phyloP scores from a whole-genome alignment of 2,797 vertebrate genomes.

The Triplophysa yarkandensis region DNA sequence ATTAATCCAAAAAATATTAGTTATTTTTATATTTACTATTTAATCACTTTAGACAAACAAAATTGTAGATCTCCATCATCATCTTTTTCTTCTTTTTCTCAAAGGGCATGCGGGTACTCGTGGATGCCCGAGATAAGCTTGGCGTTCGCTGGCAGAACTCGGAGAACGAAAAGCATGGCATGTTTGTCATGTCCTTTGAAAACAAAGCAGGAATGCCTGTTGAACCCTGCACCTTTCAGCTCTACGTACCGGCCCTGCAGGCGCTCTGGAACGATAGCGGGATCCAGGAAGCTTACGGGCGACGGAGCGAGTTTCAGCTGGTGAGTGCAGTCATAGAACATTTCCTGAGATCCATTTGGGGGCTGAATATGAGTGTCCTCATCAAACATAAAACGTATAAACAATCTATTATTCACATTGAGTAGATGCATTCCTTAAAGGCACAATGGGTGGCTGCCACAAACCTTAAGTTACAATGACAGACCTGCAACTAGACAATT shows the following conservation, averaged over 20 bases:
- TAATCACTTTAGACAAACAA: not conserved
- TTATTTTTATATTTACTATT: too few species aligned
- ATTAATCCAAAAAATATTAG: too few species aligned
- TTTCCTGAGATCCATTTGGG: constrained; percentile 8
- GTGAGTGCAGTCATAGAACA: constrained; percentile 75
- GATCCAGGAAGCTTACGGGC: constrained; percentile 87
- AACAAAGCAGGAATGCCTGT: constrained; percentile 85
- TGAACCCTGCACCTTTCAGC: constrained; percentile 92
- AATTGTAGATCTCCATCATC: not conserved
- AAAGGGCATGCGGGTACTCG: constrained; percentile 91
- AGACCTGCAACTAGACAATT: not conserved
- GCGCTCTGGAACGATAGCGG: constrained; percentile 88
- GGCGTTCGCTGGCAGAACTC: constrained; percentile 91
- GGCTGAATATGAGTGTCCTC: not conserved
- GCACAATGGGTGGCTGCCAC: not conserved
- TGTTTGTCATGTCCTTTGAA: constrained; percentile 97
- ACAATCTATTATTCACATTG: constrained; percentile 17
- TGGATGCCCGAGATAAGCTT: constrained; percentile 94
- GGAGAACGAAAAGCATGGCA: constrained; percentile 94
- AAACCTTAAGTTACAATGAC: not conserved
- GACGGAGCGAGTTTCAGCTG: constrained; percentile 94
- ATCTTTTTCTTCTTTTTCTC: constrained; percentile 37
- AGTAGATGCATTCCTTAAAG: constrained; percentile 6
- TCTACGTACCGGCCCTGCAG: constrained; percentile 86
- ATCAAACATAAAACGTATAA: constrained; percentile 35